Percentiles rank a stretch among this genome's conserved stretches.
These are phyloP conservation scores for Scylla paramamosain DNA, from an alignment of 1,140 invertebrate genomes.

Conservation along the genomic window DNA sequence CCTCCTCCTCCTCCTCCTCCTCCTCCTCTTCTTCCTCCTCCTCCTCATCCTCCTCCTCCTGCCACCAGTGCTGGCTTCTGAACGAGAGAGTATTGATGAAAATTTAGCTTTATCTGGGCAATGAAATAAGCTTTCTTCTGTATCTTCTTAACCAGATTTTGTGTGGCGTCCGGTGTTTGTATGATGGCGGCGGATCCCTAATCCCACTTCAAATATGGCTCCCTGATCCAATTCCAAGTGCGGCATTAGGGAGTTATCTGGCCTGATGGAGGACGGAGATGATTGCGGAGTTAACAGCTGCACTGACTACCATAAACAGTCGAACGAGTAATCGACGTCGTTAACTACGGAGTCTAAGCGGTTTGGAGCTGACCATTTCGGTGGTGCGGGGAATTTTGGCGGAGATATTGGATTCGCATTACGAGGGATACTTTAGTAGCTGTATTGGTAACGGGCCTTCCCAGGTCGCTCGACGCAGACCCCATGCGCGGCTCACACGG, in stretches of 20 bases:
- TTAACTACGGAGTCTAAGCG: conserved; percentile 75
- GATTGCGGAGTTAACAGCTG: conserved; percentile 70
- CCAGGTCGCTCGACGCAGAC: conserved; percentile 21
- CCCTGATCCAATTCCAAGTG: conserved; percentile 71
- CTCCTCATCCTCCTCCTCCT: not conserved
- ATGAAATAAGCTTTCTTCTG: conserved; percentile 62
- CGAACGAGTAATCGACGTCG: conserved; percentile 73
- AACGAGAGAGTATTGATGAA: conserved; percentile 50
- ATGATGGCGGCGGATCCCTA: conserved; percentile 21
- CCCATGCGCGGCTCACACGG: not conserved
- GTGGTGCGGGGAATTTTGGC: conserved; percentile 69
- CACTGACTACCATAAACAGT: conserved; percentile 74
- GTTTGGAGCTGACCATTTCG: conserved; percentile 75
- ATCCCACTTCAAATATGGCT: conserved; percentile 67
- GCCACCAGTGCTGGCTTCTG: not conserved
- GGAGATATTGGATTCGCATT: conserved; percentile 74
- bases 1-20: not conserved
- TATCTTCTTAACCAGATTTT: conserved; percentile 65
- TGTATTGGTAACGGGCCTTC: conserved; percentile 70
- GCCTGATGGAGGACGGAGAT: conserved; percentile 59
- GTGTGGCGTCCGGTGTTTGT: conserved; percentile 45
- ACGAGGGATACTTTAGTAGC: conserved; percentile 72
- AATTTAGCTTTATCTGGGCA: conserved; percentile 56
- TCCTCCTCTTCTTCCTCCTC: not conserved
- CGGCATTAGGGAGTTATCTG: conserved; percentile 65